These are phyloP conservation scores for Nesidiocoris tenuis DNA, from an alignment of 2,888 invertebrate species.

Conservation along the genomic window DNA sequence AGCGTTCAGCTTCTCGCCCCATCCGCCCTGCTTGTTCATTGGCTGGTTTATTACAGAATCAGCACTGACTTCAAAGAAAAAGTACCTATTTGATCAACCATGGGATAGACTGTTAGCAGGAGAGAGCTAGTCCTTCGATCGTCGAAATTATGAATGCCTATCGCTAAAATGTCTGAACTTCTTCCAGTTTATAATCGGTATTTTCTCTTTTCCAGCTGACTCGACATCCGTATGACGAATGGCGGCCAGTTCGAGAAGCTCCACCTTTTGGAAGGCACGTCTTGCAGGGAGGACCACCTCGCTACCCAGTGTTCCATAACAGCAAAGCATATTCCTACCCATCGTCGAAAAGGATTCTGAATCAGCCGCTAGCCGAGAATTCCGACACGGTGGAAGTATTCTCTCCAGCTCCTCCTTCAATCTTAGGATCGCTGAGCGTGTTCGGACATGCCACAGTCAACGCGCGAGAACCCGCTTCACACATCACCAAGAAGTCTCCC, in stretches of 20 bases:
- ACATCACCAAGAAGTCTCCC: slow-evolving; percentile 57
- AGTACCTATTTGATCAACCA: too few species aligned
- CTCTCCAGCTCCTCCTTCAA: slow-evolving; percentile 51
- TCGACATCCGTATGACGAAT: slow-evolving; percentile 43
- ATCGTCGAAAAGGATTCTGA: slow-evolving; percentile 34
- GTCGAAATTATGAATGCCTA: too few species aligned
- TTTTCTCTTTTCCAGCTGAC: slow-evolving; percentile 1
- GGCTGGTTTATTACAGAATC: too few species aligned
- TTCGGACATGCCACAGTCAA: slow-evolving; percentile 63
- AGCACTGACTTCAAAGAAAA: too few species aligned
- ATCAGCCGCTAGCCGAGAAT: slow-evolving; percentile 38
- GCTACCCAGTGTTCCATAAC: slow-evolving; percentile 46
- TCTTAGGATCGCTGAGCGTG: slow-evolving; percentile 61
- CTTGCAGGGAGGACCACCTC: background rate
- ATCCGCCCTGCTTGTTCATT: too few species aligned
- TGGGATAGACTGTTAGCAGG: too few species aligned
- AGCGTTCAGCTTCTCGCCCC: too few species aligned
- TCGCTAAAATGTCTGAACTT: too few species aligned
- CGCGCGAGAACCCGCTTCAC: slow-evolving; percentile 58
- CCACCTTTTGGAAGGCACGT: slow-evolving; percentile 1
- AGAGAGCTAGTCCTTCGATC: too few species aligned
- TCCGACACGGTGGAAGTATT: slow-evolving; percentile 49
- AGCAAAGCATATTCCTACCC: slow-evolving; percentile 36
- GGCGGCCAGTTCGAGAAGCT: slow-evolving; percentile 45
- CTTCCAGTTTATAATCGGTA: too few species aligned